phyloP scores from a whole-genome alignment of 1,140 invertebrate genomes.

The Drosophila navojoa region DNA sequence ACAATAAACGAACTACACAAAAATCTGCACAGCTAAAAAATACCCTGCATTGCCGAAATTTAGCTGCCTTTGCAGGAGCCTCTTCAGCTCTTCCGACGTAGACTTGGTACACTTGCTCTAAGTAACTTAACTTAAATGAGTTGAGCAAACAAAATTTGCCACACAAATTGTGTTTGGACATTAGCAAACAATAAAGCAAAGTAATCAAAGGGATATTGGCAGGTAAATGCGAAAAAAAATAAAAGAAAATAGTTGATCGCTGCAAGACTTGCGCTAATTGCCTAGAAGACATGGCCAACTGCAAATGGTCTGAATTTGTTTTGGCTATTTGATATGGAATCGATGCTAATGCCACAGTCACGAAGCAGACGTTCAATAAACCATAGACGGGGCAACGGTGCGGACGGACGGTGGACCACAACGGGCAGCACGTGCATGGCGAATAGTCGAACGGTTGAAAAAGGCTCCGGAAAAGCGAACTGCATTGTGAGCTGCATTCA shows the following conservation, averaged over 20 bases:
- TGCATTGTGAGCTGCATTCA: conserved; percentile 62
- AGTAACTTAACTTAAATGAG: no score
- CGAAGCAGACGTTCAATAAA: conserved; percentile 31
- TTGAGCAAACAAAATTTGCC: no score
- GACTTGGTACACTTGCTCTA: no score
- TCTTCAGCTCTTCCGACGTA: no score
- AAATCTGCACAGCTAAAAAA: conserved; percentile 10
- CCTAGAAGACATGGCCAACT: background rate
- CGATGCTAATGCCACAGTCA: conserved; percentile 40
- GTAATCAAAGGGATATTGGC: conserved; percentile 33
- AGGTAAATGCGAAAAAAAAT: conserved; percentile 54
- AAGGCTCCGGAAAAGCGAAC: conserved; percentile 16
- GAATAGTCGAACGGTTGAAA: background rate
- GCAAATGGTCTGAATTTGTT: conserved; percentile 21
- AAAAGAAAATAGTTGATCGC: no score
- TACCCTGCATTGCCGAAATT: no score
- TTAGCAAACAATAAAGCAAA: conserved; percentile 17
- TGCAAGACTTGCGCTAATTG: no score
- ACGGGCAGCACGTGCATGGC: conserved; percentile 5
- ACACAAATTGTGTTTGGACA: no score
- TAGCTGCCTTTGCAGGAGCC: no score
- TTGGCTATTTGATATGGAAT: conserved; percentile 16
- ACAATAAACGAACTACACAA: no score
- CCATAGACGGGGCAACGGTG: no score
- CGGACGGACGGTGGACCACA: no score